Evolutionary conservation across 2,113 vertebrate species (phyloP).

Genomic region (Mesitornis unicolor): DNA sequence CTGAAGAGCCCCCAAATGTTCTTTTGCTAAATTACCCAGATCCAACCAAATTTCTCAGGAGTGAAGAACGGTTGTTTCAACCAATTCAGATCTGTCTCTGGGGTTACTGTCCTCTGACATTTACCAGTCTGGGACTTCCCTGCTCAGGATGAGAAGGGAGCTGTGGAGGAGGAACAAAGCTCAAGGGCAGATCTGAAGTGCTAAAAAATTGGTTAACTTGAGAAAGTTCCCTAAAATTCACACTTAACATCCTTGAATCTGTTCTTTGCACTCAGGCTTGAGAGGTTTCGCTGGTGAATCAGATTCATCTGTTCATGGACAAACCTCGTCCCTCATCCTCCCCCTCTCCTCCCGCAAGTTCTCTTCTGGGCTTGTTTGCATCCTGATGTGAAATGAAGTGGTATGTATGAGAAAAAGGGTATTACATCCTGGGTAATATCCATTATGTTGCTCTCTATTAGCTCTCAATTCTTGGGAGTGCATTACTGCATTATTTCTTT

Average conservation of each 20-base stretch:
- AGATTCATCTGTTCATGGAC: background rate
- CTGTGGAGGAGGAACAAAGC: background rate
- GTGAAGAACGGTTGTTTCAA: background rate
- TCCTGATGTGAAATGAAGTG: constrained; percentile 9
- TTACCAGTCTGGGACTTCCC: background rate
- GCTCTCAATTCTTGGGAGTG: constrained; percentile 21
- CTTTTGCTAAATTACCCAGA: background rate
- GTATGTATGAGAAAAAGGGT: constrained; percentile 9
- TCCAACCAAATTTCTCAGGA: background rate
- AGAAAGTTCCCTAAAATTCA: background rate
- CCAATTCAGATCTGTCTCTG: background rate
- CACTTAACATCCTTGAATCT: background rate
- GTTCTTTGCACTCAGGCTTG: background rate
- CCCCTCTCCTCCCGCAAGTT: background rate
- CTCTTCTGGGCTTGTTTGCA: background rate
- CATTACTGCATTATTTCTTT: constrained; percentile 43
- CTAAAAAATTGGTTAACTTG: background rate
- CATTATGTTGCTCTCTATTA: constrained; percentile 48
- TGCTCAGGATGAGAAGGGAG: background rate
- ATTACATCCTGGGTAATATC: constrained; percentile 23
- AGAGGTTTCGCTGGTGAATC: background rate
- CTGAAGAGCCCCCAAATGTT: background rate
- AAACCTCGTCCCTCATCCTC: background rate
- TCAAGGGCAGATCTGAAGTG: background rate
- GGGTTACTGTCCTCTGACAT: background rate